Evolutionary conservation across 1,140 invertebrate species (phyloP), one percentile per base, ranked within the genome.

Genomic region (Platorchestia sp.): DNA sequence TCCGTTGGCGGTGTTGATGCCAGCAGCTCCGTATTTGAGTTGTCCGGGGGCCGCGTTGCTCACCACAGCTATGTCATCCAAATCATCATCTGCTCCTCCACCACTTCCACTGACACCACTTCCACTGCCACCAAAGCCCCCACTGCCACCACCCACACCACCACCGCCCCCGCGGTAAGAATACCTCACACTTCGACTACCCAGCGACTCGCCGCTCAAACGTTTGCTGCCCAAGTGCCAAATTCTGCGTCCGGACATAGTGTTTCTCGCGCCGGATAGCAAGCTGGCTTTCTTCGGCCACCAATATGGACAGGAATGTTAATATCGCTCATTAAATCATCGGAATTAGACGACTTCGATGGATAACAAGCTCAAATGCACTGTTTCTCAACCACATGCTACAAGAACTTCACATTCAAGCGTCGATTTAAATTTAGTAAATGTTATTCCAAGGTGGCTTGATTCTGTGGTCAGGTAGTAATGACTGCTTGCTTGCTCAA

Each of bases 21-120:
- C 97, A 96, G 96, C 97, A 96, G 96, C 97, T 5, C 97, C 97
- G 97, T 98, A 97, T 97, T 98, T 97, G 96, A 98, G 97, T 97
- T 98, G 97, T 96, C 97, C 97, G 14, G 97, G 97, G 89, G 97
- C 97, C 41, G 97, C 97, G 96, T 98, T 98, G 96, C 97, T 97
- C 93, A 98, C 98, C 96, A 98, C 98, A 53, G 98, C 98, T 96
- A 98, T 98, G 97, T 98, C 98, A 96, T 98, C 98, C 93, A 98
- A 97, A 96, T 98, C 98, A 97, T 98, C 97, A 87, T 97, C 97
- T 75, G 19, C 96, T 93, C 91, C 91, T 45, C 91, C 91, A 93
- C 91, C 91, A 93, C 91, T 93, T 45, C 44, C 91, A 93, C 91
- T 93, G 16, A 6, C 91, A 93, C 91, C 91, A 93, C 91, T 47